These are phyloP conservation scores for Riptortus pedestris DNA, from an alignment of 1,140 invertebrate species.

Conservation along the genomic window DNA sequence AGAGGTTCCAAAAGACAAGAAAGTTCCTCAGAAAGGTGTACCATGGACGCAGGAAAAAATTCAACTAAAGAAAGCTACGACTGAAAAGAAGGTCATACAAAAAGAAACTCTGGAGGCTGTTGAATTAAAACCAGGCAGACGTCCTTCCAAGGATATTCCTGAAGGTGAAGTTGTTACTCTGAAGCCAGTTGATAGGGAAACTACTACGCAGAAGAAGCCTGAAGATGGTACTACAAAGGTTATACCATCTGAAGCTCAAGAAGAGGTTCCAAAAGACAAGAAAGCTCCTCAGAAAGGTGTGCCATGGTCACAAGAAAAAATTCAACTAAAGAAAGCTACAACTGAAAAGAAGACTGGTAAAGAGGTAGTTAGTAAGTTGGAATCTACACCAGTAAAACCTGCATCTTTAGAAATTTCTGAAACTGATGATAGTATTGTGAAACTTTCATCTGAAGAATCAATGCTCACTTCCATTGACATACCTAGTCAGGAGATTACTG, in stretches of 20 bases:
- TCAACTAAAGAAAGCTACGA: constrained; percentile 35
- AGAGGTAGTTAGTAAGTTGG: no score
- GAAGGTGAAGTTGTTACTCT: constrained; percentile 27
- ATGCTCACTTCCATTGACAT: constrained; percentile 39
- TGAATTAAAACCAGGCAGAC: constrained; percentile 36
- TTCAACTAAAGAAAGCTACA: constrained; percentile 39
- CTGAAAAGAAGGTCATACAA: constrained; percentile 32
- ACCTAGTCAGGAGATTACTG: constrained; percentile 29
- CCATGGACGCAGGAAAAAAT: constrained; percentile 34
- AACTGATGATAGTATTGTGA: no score
- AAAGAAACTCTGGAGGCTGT: constrained; percentile 35
- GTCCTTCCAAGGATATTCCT: not conserved
- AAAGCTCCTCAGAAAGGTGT: constrained; percentile 29
- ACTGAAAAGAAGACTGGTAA: constrained; percentile 38
- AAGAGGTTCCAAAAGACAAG: constrained; percentile 7
- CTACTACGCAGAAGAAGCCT: not conserved
- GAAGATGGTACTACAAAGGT: not conserved
- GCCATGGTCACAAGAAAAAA: constrained; percentile 43
- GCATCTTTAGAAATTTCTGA: no score
- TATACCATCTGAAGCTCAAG: not conserved
- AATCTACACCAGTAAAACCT: no score
- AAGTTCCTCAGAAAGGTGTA: constrained; percentile 29
- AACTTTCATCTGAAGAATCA: no score
- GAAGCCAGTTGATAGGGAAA: constrained; percentile 18
- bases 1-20: not conserved